Conservation (phyloP, 2,888 invertebrate species). For the Acleris literana region DNA sequence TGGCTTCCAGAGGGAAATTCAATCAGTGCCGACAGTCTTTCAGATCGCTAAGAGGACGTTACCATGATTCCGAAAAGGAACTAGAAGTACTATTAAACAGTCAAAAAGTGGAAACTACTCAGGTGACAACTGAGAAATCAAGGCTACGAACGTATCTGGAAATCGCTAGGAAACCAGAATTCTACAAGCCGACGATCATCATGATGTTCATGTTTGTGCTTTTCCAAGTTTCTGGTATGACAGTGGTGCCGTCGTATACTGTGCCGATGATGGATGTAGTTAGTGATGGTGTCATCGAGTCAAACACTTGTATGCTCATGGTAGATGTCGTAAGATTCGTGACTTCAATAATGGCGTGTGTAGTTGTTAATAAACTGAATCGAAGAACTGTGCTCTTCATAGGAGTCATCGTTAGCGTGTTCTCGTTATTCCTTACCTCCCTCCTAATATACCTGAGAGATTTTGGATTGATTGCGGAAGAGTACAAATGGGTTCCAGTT, state of each 20-base stretch:
- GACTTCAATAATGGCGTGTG: slow-evolving; percentile 84
- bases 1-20: slow-evolving; percentile 81
- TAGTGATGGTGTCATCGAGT: slow-evolving; percentile 82
- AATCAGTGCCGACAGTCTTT: slow-evolving; percentile 83
- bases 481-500: slow-evolving; percentile 73
- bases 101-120: slow-evolving; percentile 62
- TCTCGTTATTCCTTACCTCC: slow-evolving; percentile 80
- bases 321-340: slow-evolving; percentile 85
- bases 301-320: slow-evolving; percentile 85
- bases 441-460: slow-evolving; percentile 68
- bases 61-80: slow-evolving; percentile 73
- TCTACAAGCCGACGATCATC: slow-evolving; percentile 84
- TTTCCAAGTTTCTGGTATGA: slow-evolving; percentile 88
- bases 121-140: slow-evolving; percentile 58
- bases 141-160: slow-evolving; percentile 60
- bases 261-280: slow-evolving; percentile 85
- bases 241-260: slow-evolving; percentile 87
- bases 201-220: slow-evolving; percentile 86
- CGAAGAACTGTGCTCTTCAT: slow-evolving; percentile 85
- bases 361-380: slow-evolving; percentile 83
- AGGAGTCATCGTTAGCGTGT: slow-evolving; percentile 84
- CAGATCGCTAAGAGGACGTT: slow-evolving; percentile 82
- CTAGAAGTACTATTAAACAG: slow-evolving; percentile 70
- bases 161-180: slow-evolving; percentile 72
- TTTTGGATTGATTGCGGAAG: slow-evolving; percentile 58